Evolutionary conservation across 2,113 vertebrate genomes (phyloP), one percentile per base, ranked within the genome.

Genomic region (Talpa occidentalis): DNA sequence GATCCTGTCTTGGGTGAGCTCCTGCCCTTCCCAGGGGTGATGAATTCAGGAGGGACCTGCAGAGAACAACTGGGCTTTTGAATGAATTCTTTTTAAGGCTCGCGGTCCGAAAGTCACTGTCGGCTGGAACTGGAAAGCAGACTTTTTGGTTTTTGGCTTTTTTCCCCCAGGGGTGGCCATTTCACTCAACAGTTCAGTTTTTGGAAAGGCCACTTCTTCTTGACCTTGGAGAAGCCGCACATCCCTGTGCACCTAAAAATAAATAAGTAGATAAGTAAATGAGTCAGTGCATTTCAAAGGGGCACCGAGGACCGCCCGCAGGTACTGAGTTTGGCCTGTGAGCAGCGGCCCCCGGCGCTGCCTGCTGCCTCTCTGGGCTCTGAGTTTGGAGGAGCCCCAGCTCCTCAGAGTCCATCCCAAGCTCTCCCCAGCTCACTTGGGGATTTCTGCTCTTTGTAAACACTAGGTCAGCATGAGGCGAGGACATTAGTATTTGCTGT

Each of bases 201-300:
- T 47, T 74, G 77, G 74, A 73, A 96, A 88, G 91, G 86, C 91
- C 95, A 79, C 76, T 6, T 95, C 86, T 93, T 97, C 92, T 70
- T 86, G 82, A 97, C 37, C 3, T 12, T 16, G 94, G 73, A 94
- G 91, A 94, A 93, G 92, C 82, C 49, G 30, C 30, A 17, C 37
- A 42, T 97, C 77, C 90, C 82, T 35, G 47, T 17, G 81, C 77
- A 92, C 90, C 97, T 97, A 93, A 74, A 90, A 95, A 92, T 40
- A 96, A 86, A 96, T 6, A 82, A 91, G 91, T 37, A 80, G 74
- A 66, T 17, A 76, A 30, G 52, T 77, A 10, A 52, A 30, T 11
- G 70, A 69, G n/a, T 56, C 16, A 22, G 30, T 17, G 12, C 1
- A 15, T n/a, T 17, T 52, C 5, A 5, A 40, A 32, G 37, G 26